Conservation (phyloP, 1,140 invertebrate genomes). For the Pseudomyrmex sp. region DNA sequence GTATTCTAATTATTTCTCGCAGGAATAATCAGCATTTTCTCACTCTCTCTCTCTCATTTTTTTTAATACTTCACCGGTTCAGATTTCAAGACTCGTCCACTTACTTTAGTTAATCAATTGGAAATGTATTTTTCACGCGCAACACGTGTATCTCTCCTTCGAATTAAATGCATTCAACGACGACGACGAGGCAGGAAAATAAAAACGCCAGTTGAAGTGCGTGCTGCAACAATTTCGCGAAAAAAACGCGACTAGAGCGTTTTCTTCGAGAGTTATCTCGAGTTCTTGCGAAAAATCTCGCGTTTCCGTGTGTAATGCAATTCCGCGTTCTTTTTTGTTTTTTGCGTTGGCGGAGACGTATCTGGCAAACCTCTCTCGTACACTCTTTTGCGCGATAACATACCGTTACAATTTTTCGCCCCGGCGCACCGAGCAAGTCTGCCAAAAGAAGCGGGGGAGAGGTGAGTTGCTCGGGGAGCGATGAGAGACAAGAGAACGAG, state of each 20-base stretch:
- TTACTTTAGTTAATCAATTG: background rate
- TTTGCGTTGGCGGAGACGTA: constrained; percentile 38
- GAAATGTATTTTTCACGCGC: background rate
- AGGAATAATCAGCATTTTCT: background rate
- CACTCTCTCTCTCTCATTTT: background rate
- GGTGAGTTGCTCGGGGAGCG: background rate
- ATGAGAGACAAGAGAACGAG: background rate
- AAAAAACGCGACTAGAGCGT: background rate
- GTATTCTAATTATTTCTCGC: constrained; percentile 5
- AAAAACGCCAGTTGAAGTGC: background rate
- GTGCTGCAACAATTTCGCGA: background rate
- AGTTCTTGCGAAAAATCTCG: constrained; percentile 35
- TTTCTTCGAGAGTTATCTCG: constrained; percentile 10
- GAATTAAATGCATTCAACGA: background rate
- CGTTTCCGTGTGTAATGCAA: constrained; percentile 47
- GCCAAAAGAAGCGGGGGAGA: background rate
- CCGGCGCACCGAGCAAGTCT: background rate
- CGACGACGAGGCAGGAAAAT: background rate
- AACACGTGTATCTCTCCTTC: background rate
- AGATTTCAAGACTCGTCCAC: background rate
- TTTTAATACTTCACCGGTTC: background rate
- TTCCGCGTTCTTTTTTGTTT: constrained; percentile 12
- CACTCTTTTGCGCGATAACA: constrained; percentile 8
- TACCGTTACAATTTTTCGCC: constrained; percentile 45
- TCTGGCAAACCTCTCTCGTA: constrained; percentile 9